A percentile compares a stretch with the other conserved stretches of the same genome.
Evolutionary conservation across 2,113 vertebrate genomes (phyloP).

Genomic region (Phaethon lepturus): DNA sequence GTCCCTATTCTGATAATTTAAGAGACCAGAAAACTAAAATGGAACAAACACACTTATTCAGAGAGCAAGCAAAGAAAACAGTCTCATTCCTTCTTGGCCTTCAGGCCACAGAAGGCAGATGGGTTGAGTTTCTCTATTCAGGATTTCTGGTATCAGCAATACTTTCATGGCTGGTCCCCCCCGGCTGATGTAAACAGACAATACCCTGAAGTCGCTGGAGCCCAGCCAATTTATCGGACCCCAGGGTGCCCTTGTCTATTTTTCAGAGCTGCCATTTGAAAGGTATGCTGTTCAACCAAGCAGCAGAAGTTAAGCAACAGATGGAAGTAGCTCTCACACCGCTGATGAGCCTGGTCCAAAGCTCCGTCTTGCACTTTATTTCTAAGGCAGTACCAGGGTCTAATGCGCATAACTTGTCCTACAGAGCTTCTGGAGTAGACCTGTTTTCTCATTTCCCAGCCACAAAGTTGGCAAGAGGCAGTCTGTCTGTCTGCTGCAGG

Average conservation of each 20-base stretch:
- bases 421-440: background rate
- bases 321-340: background rate
- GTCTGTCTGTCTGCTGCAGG: background rate
- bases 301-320: background rate
- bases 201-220: background rate
- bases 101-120: background rate
- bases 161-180: background rate
- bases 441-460: background rate
- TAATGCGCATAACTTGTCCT: accelerated
- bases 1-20: conserved; percentile 53
- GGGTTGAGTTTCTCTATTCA: background rate
- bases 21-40: conserved; percentile 40
- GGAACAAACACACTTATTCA: background rate
- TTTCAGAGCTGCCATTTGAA: background rate
- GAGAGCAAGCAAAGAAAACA: conserved; percentile 19
- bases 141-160: background rate
- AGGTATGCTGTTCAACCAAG: background rate
- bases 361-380: background rate
- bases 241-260: background rate
- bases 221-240: background rate
- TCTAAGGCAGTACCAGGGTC: background rate
- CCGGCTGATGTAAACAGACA: background rate
- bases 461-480: accelerated
- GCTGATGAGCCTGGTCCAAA: background rate
- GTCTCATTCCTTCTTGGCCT: background rate